Evolutionary conservation across 35 echinoderm and acorn worm species (phyloP).

Genomic region (Anneissia japonica): DNA sequence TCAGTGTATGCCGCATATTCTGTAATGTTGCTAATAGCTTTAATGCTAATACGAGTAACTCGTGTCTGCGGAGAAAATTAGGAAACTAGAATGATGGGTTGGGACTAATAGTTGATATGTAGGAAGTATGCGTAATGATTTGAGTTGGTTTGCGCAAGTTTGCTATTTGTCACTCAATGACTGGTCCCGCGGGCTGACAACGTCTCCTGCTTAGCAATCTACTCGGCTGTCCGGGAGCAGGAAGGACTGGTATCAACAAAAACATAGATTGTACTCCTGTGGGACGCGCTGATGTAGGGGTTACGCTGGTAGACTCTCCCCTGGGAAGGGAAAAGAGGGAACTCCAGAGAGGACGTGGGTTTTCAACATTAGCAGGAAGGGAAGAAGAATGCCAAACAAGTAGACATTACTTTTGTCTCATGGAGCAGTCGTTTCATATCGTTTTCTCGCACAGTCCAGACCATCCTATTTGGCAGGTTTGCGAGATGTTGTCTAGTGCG

Average conservation of each 20-base stretch:
- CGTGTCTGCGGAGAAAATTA: neutral
- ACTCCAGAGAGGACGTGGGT: neutral
- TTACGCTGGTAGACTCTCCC: neutral
- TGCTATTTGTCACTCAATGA: neutral
- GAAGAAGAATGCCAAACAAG: neutral
- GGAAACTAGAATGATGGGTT: neutral
- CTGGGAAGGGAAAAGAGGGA: neutral
- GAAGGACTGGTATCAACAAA: neutral
- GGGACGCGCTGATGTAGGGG: neutral
- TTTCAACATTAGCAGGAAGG: neutral
- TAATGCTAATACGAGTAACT: neutral
- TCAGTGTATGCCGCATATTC: neutral
- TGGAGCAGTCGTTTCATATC: neutral
- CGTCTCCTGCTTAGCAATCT: neutral
- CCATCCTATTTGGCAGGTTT: neutral
- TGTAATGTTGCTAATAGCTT: neutral
- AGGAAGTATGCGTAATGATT: slow-evolving; percentile 1
- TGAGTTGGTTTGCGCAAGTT: neutral
- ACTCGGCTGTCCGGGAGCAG: neutral
- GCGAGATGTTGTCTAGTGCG: neutral
- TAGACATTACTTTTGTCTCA: neutral
- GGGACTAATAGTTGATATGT: neutral
- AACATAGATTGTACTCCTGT: neutral
- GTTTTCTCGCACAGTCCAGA: neutral
- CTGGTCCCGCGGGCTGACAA: neutral